Base-by-base conservation (phyloP, 2,888 invertebrate genomes). In the Tachina lurida region DNA sequence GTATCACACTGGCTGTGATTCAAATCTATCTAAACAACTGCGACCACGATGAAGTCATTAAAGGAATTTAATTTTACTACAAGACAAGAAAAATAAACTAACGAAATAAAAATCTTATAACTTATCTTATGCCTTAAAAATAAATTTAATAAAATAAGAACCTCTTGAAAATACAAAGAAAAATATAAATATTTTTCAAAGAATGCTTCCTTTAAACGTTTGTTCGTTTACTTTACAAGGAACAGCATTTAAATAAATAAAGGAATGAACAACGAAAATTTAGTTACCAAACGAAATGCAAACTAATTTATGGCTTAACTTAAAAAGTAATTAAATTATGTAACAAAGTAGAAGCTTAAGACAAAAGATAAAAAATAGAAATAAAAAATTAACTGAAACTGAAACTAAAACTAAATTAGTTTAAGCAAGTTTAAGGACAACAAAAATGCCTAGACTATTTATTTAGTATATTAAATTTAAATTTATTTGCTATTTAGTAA, bases 271-370 rank as follows among this genome's bases (percentile, higher is more conserved):
- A 31, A 65, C 62, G n/a, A 54, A 73, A 62, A 81, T 86, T 78
- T 79, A 67, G 78, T 79, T 73, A 83, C 71, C 1, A 56, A 17
- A 17, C 45, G 63, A 58, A 73, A 19, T 60, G 13, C 76, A 52
- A 76, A 60, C 83, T 86, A 86, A 86, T 86, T 86, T 86, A 86
- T 86, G 77, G 86, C 86, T 86, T 79, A 86, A 86, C 83, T 86
- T 86, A 83, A 80, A 86, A 86, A 86, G 86, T 86, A 86, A 86
- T 86, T 86, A 86, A 86, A 86, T 86, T 83, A 79, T 83, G 22
- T 60, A 78, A 75, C 74, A 74, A 65, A 43, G 52, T 22, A 56
- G 17, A 52, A 56, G 47, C n/a, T 58, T 47, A 65, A 49, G 47
- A 3, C 7, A 31, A 31, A 31, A 31, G 31, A 31, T 31, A 7